A percentile compares a stretch with the other conserved stretches of the same genome.
Conservation (phyloP, 2,888 invertebrate genomes). For the Agrotis exclamationis region DNA sequence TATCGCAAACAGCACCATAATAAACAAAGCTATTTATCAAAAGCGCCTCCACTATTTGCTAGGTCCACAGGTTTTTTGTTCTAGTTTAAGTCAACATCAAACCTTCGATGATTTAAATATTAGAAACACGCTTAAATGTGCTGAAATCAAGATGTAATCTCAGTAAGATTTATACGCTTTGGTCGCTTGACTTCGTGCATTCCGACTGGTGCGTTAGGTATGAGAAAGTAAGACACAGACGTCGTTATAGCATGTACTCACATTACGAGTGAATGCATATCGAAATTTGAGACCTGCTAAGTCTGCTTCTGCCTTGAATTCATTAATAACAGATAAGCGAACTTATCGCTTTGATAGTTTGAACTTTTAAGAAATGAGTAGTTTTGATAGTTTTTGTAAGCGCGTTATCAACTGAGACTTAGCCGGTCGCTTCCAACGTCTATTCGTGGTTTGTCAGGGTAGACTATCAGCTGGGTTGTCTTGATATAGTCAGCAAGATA, state of each 20-base stretch:
- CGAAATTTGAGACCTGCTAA: conserved; percentile 62
- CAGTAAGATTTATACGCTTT: conserved; percentile 88
- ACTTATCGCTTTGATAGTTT: conserved; percentile 40
- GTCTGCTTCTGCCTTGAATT: conserved; percentile 46
- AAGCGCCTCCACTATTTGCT: conserved; percentile 50
- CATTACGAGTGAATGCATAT: conserved; percentile 52
- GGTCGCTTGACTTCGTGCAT: conserved; percentile 88
- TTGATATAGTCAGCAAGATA: conserved; percentile 85
- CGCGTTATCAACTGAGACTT: conserved; percentile 34
- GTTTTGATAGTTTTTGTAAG: conserved; percentile 42
- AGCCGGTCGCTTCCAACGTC: conserved; percentile 48
- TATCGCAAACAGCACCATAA: conserved; percentile 49
- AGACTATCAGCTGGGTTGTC: conserved; percentile 82
- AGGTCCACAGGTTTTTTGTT: conserved; percentile 53
- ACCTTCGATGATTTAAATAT: conserved; percentile 47
- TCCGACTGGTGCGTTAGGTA: conserved; percentile 88
- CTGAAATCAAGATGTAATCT: conserved; percentile 83
- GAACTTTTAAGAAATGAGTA: conserved; percentile 34
- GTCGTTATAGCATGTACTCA: conserved; percentile 51
- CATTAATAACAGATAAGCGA: conserved; percentile 38
- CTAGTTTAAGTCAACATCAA: conserved; percentile 53
- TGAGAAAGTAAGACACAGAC: conserved; percentile 46
- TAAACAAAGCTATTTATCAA: conserved; percentile 45
- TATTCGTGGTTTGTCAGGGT: conserved; percentile 60
- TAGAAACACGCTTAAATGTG: conserved; percentile 71